A percentile compares a stretch with the other conserved stretches of the same genome.
Evolutionary conservation across 2,113 vertebrate species (phyloP).

Genomic region (Kryptolebias marmoratus): DNA sequence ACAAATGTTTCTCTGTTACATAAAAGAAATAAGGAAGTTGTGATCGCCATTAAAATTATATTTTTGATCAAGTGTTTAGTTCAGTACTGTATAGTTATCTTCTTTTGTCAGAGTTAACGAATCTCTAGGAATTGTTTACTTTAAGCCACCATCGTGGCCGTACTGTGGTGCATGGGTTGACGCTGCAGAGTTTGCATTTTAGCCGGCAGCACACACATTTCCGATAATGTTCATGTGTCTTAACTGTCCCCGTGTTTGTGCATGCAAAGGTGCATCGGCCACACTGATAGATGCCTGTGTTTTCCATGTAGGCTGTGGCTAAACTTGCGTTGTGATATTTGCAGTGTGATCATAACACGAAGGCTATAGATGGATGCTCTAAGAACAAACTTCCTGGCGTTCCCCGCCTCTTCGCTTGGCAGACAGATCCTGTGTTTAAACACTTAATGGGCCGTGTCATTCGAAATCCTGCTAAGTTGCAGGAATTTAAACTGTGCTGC

Average conservation of each 20-base stretch:
- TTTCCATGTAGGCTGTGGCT: not conserved
- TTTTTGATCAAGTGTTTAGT: not conserved
- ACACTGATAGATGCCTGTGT: not conserved
- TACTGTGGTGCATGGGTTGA: too few relatives aligned
- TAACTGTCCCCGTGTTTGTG: too few relatives aligned
- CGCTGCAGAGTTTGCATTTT: too few relatives aligned
- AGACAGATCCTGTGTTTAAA: conserved; percentile 34
- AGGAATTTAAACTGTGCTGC: conserved; percentile 34
- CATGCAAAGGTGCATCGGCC: too few relatives aligned
- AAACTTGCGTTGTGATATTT: not conserved
- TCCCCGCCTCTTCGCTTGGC: conserved; percentile 7
- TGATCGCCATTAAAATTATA: not conserved
- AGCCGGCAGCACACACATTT: too few relatives aligned
- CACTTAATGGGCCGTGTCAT: conserved; percentile 33
- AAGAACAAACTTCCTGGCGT: conserved; percentile 7
- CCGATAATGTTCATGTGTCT: too few relatives aligned
- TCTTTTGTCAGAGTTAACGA: not conserved
- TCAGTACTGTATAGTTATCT: not conserved
- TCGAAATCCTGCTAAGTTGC: conserved; percentile 47
- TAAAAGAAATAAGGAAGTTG: not conserved
- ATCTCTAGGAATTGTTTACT: too few relatives aligned
- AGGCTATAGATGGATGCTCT: not conserved
- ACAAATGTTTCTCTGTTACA: not conserved
- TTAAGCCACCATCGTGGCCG: too few relatives aligned
- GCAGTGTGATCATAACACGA: not conserved